Conservation (phyloP, 2,888 invertebrate genomes). For the Litoditis marina region DNA sequence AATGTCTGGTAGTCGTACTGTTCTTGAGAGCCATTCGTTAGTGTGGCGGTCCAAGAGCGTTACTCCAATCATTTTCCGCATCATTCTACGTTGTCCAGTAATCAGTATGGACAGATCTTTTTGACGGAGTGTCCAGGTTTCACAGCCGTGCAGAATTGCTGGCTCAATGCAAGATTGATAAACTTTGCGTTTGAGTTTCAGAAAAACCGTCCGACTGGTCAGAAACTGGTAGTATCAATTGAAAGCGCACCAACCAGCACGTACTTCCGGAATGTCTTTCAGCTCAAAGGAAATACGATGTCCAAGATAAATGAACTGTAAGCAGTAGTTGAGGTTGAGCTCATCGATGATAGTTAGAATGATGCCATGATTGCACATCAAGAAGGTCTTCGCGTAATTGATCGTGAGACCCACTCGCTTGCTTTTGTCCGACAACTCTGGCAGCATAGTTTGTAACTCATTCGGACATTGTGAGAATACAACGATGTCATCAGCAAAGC, state of each 20-base stretch:
- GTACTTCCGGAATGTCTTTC: not conserved
- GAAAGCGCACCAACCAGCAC: not conserved
- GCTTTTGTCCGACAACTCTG: not conserved
- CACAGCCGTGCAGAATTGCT: not conserved
- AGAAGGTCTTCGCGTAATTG: not conserved
- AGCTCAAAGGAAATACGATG: not conserved
- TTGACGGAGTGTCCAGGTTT: not conserved
- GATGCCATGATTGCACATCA: not conserved
- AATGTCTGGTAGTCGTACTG: not conserved
- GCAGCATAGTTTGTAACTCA: not conserved
- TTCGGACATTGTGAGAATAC: not conserved
- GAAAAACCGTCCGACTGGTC: not conserved
- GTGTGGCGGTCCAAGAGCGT: not conserved
- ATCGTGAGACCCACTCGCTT: not conserved
- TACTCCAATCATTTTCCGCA: not conserved
- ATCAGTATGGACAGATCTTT: not conserved
- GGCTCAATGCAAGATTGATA: not conserved
- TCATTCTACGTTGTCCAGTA: not conserved
- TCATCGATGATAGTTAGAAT: not conserved
- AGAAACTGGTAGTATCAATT: not conserved
- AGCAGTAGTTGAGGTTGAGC: not conserved
- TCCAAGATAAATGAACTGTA: not conserved
- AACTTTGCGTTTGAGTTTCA: not conserved
- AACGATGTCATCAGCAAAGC: not conserved
- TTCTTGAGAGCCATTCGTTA: not conserved